Percentiles rank a stretch among this genome's conserved stretches.
Evolutionary conservation across 2,797 vertebrate species (phyloP).

Genomic region (Leuciscus waleckii): DNA sequence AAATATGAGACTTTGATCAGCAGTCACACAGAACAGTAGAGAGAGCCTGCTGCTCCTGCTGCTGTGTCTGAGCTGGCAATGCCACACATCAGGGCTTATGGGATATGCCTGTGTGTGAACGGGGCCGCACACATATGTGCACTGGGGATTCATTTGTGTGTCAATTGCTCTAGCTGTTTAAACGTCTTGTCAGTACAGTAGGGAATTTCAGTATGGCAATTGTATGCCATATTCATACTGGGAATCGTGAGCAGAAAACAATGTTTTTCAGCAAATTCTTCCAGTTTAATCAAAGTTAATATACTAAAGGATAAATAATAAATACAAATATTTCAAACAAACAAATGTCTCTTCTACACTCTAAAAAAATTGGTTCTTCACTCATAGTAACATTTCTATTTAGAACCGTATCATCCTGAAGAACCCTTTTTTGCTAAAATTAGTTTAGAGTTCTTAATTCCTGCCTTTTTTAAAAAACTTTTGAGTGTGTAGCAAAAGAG

Average conservation of each 20-base stretch:
- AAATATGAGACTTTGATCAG: slow-evolving; percentile 55
- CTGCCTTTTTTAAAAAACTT: background rate
- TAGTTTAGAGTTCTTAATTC: background rate
- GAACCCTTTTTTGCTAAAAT: background rate
- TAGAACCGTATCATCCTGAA: background rate
- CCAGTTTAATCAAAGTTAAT: background rate
- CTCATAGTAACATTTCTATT: background rate
- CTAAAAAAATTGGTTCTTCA: background rate
- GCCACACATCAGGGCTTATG: slow-evolving; percentile 36
- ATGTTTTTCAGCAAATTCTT: background rate
- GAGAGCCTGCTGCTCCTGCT: slow-evolving; percentile 7
- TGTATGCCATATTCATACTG: background rate
- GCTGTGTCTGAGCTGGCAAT: slow-evolving; percentile 29
- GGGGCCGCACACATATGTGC: slow-evolving; percentile 16
- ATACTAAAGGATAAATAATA: background rate
- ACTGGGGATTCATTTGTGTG: slow-evolving; percentile 35
- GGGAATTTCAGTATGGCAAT: slow-evolving; percentile 22
- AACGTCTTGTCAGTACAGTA: slow-evolving; percentile 35
- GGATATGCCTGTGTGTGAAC: slow-evolving; percentile 38
- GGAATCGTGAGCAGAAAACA: slow-evolving; percentile 8
- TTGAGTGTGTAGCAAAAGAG: too few species aligned
- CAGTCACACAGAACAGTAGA: slow-evolving; percentile 47
- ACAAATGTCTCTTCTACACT: background rate
- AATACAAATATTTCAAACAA: background rate
- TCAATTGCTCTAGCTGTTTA: slow-evolving; percentile 41